Conservation (phyloP, 2,888 invertebrate species). For the Pachycephus smyrnensis region DNA sequence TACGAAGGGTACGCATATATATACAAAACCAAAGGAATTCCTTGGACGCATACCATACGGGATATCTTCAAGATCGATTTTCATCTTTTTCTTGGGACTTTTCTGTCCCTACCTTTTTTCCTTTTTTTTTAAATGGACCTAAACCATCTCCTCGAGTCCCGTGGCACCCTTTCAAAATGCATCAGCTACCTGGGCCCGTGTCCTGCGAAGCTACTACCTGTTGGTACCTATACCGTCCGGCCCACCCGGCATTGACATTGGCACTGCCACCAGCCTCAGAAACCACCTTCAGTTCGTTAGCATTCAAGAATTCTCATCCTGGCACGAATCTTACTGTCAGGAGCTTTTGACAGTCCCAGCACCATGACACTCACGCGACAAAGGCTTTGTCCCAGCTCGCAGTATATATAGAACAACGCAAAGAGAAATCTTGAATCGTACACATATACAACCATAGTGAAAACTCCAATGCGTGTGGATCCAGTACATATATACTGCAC, state of each 20-base stretch:
- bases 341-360: neutral
- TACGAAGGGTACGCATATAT: conserved; percentile 18
- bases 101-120: neutral
- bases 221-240: neutral
- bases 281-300: conserved; percentile 14
- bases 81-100: conserved; percentile 16
- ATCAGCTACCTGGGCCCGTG: conserved; percentile 1
- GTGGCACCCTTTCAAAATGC: conserved; percentile 20
- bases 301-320: conserved; percentile 22
- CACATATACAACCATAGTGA: neutral
- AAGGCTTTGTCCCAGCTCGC: neutral
- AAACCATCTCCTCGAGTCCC: conserved; percentile 10
- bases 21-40: conserved; percentile 43
- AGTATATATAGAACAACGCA: neutral
- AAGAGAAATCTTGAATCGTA: neutral
- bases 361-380: neutral
- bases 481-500: neutral
- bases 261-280: conserved; percentile 6
- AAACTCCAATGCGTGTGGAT: neutral
- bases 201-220: conserved; percentile 16
- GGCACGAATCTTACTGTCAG: neutral
- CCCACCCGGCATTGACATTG: conserved; percentile 18
- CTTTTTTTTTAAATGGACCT: conserved; percentile 12
- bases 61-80: conserved; percentile 23
- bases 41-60: conserved; percentile 15